Conservation (phyloP, 2,888 invertebrate species). For the Scaeva pyrastri region DNA sequence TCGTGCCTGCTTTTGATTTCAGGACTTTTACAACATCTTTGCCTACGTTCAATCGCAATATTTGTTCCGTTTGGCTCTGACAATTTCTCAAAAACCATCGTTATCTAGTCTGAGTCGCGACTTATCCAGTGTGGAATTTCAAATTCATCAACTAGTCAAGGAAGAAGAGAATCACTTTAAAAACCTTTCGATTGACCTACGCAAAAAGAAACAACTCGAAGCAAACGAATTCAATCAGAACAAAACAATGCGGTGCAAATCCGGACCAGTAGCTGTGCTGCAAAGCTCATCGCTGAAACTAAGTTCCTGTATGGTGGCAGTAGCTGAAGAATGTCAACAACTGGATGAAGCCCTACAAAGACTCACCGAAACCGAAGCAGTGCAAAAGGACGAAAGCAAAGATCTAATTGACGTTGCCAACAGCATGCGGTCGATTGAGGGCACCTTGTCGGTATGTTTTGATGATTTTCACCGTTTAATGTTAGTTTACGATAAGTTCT, state of each 20-base stretch:
- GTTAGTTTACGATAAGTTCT: constrained; percentile 83
- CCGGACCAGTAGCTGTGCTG: constrained; percentile 80
- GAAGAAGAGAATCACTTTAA: constrained; percentile 82
- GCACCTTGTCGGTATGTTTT: constrained; percentile 81
- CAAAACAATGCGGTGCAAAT: constrained; percentile 79
- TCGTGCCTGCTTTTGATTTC: constrained; percentile 7
- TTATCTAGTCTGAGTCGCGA: constrained; percentile 80
- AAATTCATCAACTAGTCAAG: constrained; percentile 80
- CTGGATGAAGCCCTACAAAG: constrained; percentile 81
- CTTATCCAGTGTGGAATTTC: constrained; percentile 80
- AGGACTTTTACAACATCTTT: constrained; percentile 84
- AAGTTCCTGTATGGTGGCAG: constrained; percentile 83
- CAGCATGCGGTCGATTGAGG: constrained; percentile 82
- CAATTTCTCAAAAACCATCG: constrained; percentile 80
- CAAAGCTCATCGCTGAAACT: constrained; percentile 83
- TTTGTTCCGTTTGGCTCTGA: constrained; percentile 82
- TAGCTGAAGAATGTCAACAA: constrained; percentile 82
- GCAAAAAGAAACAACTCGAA: constrained; percentile 80
- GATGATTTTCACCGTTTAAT: constrained; percentile 83
- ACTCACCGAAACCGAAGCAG: constrained; percentile 80
- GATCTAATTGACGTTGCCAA: constrained; percentile 81
- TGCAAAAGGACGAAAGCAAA: constrained; percentile 79
- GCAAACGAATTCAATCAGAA: constrained; percentile 79
- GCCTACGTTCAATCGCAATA: constrained; percentile 84
- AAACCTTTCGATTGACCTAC: constrained; percentile 80